phyloP scores from a whole-genome alignment of 2,888 invertebrate species.

The Caenorhabditis zanzibari region DNA sequence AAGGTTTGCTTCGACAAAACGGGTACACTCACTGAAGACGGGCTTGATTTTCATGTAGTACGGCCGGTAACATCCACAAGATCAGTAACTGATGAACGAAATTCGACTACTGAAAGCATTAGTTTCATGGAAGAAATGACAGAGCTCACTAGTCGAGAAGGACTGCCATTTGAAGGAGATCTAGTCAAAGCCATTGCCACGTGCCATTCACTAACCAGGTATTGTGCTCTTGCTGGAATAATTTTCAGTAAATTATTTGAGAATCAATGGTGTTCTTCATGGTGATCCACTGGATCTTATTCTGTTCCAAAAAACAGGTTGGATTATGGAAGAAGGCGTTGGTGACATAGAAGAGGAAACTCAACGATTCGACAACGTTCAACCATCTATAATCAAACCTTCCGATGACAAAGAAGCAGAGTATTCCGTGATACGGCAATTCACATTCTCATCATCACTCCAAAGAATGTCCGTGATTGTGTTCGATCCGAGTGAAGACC shows the following conservation, averaged over 20 bases:
- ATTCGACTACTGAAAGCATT: not conserved
- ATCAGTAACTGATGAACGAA: slow-evolving; percentile 1
- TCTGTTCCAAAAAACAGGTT: slow-evolving; percentile 82
- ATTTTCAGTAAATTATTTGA: slow-evolving; percentile 69
- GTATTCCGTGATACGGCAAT: slow-evolving; percentile 85
- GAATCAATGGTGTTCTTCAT: slow-evolving; percentile 89
- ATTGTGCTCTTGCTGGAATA: not conserved
- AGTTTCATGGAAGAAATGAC: slow-evolving; percentile 70
- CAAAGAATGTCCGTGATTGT: slow-evolving; percentile 86
- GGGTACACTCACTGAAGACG: slow-evolving; percentile 84
- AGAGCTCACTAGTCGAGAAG: slow-evolving; percentile 72
- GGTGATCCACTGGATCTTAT: slow-evolving; percentile 86
- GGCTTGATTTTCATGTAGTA: slow-evolving; percentile 81
- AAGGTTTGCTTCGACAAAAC: slow-evolving; percentile 86
- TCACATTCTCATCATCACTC: slow-evolving; percentile 84
- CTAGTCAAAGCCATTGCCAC: slow-evolving; percentile 79
- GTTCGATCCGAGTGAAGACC: slow-evolving; percentile 63
- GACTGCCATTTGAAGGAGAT: slow-evolving; percentile 75
- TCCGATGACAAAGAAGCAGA: slow-evolving; percentile 58
- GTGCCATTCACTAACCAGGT: slow-evolving; percentile 80
- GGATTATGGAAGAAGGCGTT: slow-evolving; percentile 84
- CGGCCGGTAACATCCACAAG: slow-evolving; percentile 57
- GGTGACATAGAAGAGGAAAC: slow-evolving; percentile 65
- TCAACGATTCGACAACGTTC: slow-evolving; percentile 68
- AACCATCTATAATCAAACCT: slow-evolving; percentile 68